Conservation (phyloP, 2,888 invertebrate species). For the Catonia carolina region DNA sequence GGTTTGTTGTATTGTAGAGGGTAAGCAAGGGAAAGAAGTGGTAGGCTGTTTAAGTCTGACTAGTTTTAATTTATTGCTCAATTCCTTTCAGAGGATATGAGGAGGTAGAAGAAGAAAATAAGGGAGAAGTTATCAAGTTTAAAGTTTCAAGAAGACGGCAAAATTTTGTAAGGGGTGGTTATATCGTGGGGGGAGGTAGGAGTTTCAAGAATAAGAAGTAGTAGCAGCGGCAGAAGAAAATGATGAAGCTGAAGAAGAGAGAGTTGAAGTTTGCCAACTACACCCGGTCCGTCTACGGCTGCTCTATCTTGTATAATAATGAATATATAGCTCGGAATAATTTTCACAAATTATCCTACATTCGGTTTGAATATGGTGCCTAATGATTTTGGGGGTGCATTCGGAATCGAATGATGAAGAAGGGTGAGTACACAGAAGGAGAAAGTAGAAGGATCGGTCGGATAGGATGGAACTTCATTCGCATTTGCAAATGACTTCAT, state of each 20-base stretch:
- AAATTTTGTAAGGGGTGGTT: background rate
- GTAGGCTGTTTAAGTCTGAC: too few species aligned
- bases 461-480: conserved; percentile 11
- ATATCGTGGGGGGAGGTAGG: too few species aligned
- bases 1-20: too few species aligned
- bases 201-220: too few species aligned
- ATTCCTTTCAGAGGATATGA: too few species aligned
- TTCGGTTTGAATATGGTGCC: conserved; percentile 25
- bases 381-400: conserved; percentile 21
- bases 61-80: too few species aligned
- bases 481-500: conserved; percentile 27
- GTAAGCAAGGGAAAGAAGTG: too few species aligned
- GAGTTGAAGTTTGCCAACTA: too few species aligned
- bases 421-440: background rate
- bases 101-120: too few species aligned
- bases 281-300: too few species aligned
- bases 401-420: background rate
- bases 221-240: too few species aligned
- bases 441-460: background rate
- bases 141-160: conserved; percentile 5
- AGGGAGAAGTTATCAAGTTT: conserved; percentile 8
- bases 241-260: too few species aligned
- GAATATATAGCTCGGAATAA: conserved; percentile 12
- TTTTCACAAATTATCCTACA: conserved; percentile 21
- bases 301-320: background rate